Conservation (phyloP, 2,113 vertebrate genomes). For the Urocynchramus pylzowi region DNA sequence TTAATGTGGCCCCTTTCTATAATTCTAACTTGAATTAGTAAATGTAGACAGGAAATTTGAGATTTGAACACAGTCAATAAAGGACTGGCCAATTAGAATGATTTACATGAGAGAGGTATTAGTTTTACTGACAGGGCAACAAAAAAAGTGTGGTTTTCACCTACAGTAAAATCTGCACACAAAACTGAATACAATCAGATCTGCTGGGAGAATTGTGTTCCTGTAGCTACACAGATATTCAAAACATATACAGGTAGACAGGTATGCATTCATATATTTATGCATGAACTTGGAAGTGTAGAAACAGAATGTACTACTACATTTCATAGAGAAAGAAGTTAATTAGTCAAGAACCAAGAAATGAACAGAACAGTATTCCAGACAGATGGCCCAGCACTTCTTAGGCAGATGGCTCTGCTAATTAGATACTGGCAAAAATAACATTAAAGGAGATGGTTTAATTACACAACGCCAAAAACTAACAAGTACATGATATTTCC, state of each 20-base stretch:
- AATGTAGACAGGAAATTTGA: background rate
- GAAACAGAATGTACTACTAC: slow-evolving; percentile 48
- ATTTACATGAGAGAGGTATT: background rate
- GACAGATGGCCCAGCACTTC: slow-evolving; percentile 72
- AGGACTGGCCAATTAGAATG: background rate
- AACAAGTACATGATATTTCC: slow-evolving; percentile 59
- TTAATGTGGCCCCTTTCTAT: background rate
- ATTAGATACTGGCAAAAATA: slow-evolving; percentile 76
- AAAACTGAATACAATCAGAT: background rate
- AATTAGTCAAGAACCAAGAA: slow-evolving; percentile 65
- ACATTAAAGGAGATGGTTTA: slow-evolving; percentile 69
- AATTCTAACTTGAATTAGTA: background rate
- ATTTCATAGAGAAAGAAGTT: slow-evolving; percentile 51
- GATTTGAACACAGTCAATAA: background rate
- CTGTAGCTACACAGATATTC: background rate
- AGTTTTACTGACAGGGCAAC: background rate
- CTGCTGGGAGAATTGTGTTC: background rate
- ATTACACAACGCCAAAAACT: slow-evolving; percentile 71
- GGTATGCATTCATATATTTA: background rate
- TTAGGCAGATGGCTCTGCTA: slow-evolving; percentile 77
- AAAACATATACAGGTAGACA: background rate
- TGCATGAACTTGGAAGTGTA: background rate
- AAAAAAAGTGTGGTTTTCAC: background rate
- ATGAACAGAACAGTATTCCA: slow-evolving; percentile 64
- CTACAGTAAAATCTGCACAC: background rate